These are phyloP conservation scores for Zaprionus tsacasi DNA, from an alignment of 1,140 invertebrate genomes.

Conservation along the genomic window DNA sequence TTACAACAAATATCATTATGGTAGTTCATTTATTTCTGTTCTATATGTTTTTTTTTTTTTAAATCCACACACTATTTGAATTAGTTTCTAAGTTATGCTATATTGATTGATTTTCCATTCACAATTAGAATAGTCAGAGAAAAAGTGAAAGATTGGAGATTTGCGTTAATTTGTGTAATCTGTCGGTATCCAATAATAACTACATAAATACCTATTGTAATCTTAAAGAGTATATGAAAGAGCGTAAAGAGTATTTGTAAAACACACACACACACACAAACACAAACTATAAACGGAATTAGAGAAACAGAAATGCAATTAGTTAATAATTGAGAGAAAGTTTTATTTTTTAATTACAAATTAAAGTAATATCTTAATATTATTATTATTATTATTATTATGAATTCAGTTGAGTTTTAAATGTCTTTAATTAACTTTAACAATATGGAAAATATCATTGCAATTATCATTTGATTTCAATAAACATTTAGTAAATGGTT, in stretches of 20 bases:
- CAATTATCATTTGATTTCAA: conserved; percentile 62
- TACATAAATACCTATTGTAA: conserved; percentile 6
- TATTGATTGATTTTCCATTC: conserved; percentile 9
- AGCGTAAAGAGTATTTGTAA: conserved; percentile 4
- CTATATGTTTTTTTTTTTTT: conserved; percentile 13
- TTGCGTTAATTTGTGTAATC: background rate
- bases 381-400: conserved; percentile 11
- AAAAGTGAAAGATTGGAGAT: background rate
- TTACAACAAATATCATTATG: conserved; percentile 11
- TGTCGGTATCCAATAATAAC: background rate
- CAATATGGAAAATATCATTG: conserved; percentile 24
- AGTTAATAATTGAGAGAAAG: conserved; percentile 52
- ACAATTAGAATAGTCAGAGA: background rate
- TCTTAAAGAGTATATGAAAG: background rate
- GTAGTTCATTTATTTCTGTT: background rate
- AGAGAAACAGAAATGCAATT: conserved; percentile 50
- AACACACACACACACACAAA: background rate
- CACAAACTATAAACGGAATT: conserved; percentile 12
- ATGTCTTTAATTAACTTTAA: conserved; percentile 20
- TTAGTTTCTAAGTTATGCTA: conserved; percentile 20
- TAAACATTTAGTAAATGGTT: conserved; percentile 76
- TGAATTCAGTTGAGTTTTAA: conserved; percentile 7
- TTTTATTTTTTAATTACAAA: conserved; percentile 20
- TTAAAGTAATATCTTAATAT: conserved; percentile 16
- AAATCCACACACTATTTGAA: conserved; percentile 31